A percentile compares a stretch with the other conserved stretches of the same genome.
Evolutionary conservation across 2,888 invertebrate genomes (phyloP).

Genomic region (Athalia cordata): DNA sequence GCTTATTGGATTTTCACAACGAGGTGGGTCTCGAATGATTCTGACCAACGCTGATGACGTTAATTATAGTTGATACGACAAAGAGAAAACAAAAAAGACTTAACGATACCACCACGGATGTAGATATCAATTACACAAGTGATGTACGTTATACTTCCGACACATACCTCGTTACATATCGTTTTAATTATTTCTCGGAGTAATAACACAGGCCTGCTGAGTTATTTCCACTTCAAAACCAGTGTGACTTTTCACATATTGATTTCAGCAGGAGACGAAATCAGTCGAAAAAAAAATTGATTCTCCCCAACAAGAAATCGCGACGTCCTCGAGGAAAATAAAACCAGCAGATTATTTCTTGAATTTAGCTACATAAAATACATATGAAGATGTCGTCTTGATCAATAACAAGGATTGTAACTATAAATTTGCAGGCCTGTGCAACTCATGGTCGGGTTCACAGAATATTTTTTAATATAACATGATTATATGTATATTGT

Average conservation of each 20-base stretch:
- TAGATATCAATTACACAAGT: constrained; percentile 13
- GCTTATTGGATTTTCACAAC: constrained; percentile 35
- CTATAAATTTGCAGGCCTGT: no score
- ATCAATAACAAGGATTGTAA: no score
- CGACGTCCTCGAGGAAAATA: no score
- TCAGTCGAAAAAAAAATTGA: no score
- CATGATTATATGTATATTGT: not conserved
- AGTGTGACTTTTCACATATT: no score
- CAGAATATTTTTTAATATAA: not conserved
- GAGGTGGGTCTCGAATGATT: not conserved
- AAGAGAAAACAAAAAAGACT: constrained; percentile 24
- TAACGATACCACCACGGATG: constrained; percentile 32
- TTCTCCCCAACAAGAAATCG: no score
- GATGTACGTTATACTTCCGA: constrained; percentile 30
- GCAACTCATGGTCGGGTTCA: not conserved
- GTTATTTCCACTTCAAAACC: not conserved
- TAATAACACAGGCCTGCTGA: not conserved
- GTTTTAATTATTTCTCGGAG: not conserved
- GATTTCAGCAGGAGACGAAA: no score
- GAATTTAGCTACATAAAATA: no score
- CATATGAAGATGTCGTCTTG: no score
- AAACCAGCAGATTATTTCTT: no score
- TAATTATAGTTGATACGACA: constrained; percentile 10
- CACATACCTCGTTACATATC: constrained; percentile 8
- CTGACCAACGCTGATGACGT: constrained; percentile 16